These are phyloP conservation scores for Sakesphorus luctuosus DNA, from an alignment of 2,113 vertebrate species.

Conservation along the genomic window DNA sequence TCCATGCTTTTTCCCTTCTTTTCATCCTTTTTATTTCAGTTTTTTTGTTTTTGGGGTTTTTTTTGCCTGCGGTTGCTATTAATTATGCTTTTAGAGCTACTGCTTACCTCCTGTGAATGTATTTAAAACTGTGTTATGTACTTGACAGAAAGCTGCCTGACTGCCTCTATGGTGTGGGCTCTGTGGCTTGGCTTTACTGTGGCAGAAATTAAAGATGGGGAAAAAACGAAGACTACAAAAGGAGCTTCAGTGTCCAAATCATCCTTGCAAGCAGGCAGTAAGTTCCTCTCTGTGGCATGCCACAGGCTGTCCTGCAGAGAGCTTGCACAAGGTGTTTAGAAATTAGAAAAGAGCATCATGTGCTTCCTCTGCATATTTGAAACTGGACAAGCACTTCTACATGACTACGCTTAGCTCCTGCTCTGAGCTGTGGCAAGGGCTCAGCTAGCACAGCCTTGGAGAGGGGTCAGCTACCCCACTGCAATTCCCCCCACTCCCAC, in stretches of 20 bases:
- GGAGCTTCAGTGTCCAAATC: slow-evolving; percentile 24
- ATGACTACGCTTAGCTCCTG: not conserved
- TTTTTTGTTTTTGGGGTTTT: no score
- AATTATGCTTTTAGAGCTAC: not conserved
- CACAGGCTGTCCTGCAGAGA: slow-evolving; percentile 41
- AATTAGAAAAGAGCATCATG: slow-evolving; percentile 53
- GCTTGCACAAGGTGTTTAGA: slow-evolving; percentile 59
- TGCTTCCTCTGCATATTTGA: slow-evolving; percentile 14
- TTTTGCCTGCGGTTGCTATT: not conserved
- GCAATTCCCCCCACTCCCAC: not conserved
- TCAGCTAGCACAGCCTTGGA: not conserved
- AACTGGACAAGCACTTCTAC: not conserved
- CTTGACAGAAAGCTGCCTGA: not conserved
- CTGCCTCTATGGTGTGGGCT: not conserved
- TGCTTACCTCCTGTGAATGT: not conserved
- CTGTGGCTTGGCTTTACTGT: not conserved
- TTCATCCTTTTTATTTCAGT: not conserved
- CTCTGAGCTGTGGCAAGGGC: not conserved
- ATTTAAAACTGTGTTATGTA: not conserved
- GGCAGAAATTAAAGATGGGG: not conserved
- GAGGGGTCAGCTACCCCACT: not conserved
- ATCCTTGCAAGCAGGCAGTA: slow-evolving; percentile 52
- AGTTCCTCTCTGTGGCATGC: slow-evolving; percentile 33
- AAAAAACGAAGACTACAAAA: slow-evolving; percentile 36
- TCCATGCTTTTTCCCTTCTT: not conserved